Evolutionary conservation across 2,888 invertebrate genomes (phyloP), one percentile per base, ranked within the genome.

Genomic region (Caenorhabditis sp.): DNA sequence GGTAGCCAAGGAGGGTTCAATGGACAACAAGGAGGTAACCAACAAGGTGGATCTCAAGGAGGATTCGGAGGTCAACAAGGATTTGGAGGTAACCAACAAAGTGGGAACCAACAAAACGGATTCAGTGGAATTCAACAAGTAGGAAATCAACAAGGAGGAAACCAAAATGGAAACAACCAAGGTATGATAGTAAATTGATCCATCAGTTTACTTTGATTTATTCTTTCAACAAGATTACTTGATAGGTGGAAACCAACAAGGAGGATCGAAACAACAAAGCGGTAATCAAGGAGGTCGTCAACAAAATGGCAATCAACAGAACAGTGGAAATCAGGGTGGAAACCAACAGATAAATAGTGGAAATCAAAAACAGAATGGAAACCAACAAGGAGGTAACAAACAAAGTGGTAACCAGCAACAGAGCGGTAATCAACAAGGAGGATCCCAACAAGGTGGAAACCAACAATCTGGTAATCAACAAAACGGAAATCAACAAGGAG

Each of bases 281-380:
- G 59, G 64, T 25, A 53, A 38, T 36, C 50, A 61, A 49, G 56
- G 61, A 36, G 67, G 67, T 26, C 56, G 54, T 31, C 54, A 59
- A 23, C 59, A 53, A 36, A 56, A 60, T 49, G 53, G 38, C 43
- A 27, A 36, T 25, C 25, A 38, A 21, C 3, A 10, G 31, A 64
- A 59, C 36, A 60, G 66, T 59, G 61, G 59, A 21, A 38, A 53
- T n/a, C 25, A 36, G 14, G 56, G 56, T 43, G 43, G 43, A 43
- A 17, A 17, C 14, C 38, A 59, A 14, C 59, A 59, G n/a, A n/a
- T n/a, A n/a, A n/a, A n/a, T n/a, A n/a, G n/a, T n/a, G n/a, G n/a
- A n/a, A n/a, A n/a, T n/a, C n/a, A n/a, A n/a, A n/a, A 49, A 7
- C 63, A 38, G 23, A 17, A 14, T 14, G 52, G 64, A 25, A 53